These are phyloP conservation scores for Rhodinocichla rosea DNA, from an alignment of 2,113 vertebrate genomes.

Conservation along the genomic window DNA sequence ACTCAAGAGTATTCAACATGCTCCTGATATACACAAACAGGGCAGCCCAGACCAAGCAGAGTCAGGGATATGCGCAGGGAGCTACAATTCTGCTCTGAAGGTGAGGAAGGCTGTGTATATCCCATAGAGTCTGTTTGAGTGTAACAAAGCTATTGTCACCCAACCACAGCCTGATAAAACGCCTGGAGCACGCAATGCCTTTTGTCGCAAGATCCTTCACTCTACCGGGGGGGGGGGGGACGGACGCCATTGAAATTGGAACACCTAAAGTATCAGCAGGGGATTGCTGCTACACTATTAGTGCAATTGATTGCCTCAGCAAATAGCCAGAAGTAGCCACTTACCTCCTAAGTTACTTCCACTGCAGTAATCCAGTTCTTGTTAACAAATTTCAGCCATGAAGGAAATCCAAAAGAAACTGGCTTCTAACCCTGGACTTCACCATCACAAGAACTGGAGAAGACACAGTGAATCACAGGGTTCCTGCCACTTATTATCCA, in stretches of 20 bases:
- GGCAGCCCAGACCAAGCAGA: neutral
- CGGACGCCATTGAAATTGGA: neutral
- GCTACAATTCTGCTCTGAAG: neutral
- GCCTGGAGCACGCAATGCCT: neutral
- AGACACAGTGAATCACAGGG: neutral
- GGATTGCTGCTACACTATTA: neutral
- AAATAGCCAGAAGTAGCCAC: slow-evolving; percentile 35
- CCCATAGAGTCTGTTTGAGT: neutral
- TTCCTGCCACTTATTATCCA: neutral
- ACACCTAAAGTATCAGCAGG: neutral
- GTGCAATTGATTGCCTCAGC: slow-evolving; percentile 22
- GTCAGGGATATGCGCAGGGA: neutral
- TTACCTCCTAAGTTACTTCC: slow-evolving; percentile 7
- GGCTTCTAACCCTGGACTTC: neutral
- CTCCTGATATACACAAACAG: neutral
- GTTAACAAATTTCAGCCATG: neutral
- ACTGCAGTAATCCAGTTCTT: slow-evolving; percentile 9
- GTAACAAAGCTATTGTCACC: neutral
- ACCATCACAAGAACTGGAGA: neutral
- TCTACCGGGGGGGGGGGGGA: neutral
- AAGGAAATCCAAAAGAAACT: neutral
- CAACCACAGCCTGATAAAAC: neutral
- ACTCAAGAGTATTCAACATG: neutral
- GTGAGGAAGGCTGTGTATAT: neutral
- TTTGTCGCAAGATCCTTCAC: neutral